Conservation (phyloP, 2,113 vertebrate species). For the Microcebus murinus region DNA sequence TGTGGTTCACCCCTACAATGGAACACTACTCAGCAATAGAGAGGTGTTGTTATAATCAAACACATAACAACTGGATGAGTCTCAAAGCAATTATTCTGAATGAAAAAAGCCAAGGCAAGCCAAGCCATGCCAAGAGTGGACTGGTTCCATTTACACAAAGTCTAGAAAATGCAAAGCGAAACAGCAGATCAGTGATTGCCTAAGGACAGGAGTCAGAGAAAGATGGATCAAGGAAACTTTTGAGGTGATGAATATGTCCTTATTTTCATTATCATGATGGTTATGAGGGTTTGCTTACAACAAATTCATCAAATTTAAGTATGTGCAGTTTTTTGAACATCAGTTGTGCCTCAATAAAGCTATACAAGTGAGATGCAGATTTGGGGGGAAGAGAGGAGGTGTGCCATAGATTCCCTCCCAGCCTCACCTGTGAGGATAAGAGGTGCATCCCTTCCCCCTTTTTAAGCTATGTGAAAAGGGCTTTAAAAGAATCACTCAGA, state of each 20-base stretch:
- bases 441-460: not conserved
- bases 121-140: not conserved
- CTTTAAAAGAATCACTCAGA: not conserved
- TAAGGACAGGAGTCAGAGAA: not conserved
- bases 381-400: no score
- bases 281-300: not conserved
- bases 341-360: not conserved
- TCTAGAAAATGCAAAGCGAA: not conserved
- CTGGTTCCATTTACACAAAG: not conserved
- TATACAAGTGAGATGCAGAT: not conserved
- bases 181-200: not conserved
- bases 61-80: not conserved
- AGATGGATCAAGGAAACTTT: not conserved
- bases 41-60: not conserved
- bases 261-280: not conserved
- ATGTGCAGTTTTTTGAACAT: not conserved
- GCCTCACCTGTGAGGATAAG: not conserved
- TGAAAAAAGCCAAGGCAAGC: not conserved
- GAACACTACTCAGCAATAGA: not conserved
- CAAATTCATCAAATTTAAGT: not conserved
- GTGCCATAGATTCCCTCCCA: not conserved
- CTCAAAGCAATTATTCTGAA: not conserved
- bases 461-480: not conserved
- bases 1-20: not conserved
- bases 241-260: not conserved